Conservation (phyloP, 2,888 invertebrate genomes). For the Cancer borealis region DNA sequence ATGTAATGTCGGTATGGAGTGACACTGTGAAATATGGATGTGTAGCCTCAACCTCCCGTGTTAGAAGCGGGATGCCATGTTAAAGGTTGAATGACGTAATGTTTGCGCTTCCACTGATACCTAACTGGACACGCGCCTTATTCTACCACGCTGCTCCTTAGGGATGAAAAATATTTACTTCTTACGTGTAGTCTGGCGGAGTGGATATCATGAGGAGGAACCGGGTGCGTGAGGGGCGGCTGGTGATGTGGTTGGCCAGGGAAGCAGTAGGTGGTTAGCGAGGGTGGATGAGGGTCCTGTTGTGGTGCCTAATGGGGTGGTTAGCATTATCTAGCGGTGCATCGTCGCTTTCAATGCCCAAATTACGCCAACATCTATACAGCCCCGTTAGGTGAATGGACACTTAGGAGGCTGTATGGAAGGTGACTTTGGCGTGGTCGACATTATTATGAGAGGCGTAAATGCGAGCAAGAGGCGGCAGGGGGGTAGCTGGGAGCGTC, state of each 20-base stretch:
- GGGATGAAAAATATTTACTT: neutral
- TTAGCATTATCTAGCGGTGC: conserved; percentile 26
- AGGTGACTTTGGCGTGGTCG: neutral
- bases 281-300: conserved; percentile 24
- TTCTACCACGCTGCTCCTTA: too few species aligned
- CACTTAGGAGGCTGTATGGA: conserved; percentile 8
- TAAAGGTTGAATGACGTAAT: neutral
- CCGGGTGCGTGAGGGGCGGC: neutral
- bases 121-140: too few species aligned
- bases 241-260: neutral
- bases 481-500: conserved; percentile 22
- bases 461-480: conserved; percentile 38
- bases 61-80: neutral
- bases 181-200: neutral
- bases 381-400: neutral
- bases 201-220: neutral
- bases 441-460: conserved; percentile 34
- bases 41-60: neutral
- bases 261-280: neutral
- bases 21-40: neutral
- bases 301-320: conserved; percentile 13
- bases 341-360: neutral
- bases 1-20: neutral
- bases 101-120: neutral
- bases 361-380: neutral